phyloP scores from a whole-genome alignment of 2,797 vertebrate genomes.

The Sciurus vulgaris region DNA sequence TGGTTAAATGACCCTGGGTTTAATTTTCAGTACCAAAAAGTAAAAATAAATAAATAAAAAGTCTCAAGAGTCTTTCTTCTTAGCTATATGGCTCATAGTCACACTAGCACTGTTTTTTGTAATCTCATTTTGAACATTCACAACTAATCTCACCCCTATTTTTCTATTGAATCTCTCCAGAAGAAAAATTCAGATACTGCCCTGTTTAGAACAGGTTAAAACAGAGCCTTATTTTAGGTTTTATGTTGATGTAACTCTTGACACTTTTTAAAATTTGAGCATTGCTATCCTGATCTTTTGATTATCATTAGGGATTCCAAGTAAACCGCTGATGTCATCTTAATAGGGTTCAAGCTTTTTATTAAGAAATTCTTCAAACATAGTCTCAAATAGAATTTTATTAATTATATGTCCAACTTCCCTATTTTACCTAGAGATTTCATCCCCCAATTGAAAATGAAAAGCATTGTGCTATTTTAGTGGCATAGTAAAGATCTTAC shows the following conservation, averaged over 20 bases:
- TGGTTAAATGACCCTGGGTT: not conserved
- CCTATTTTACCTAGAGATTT: slow-evolving; percentile 19
- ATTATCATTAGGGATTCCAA: not conserved
- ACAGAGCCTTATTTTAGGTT: slow-evolving; percentile 26
- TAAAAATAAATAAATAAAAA: not conserved
- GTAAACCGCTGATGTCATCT: slow-evolving; percentile 17
- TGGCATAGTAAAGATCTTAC: slow-evolving; percentile 17
- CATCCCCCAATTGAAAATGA: not conserved
- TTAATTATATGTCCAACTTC: not conserved
- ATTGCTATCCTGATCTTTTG: not conserved
- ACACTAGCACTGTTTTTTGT: not conserved
- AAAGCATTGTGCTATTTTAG: slow-evolving; percentile 32
- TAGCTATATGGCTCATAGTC: not conserved
- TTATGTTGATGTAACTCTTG: slow-evolving; percentile 34
- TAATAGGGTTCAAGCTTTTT: slow-evolving; percentile 21
- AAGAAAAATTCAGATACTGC: slow-evolving; percentile 34
- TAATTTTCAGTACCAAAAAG: not conserved
- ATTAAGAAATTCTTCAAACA: not conserved
- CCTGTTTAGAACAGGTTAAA: slow-evolving; percentile 18
- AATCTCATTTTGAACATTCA: slow-evolving; percentile 52
- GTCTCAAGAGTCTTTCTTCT: not conserved
- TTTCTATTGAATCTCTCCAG: slow-evolving; percentile 43
- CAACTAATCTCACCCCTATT: slow-evolving; percentile 17
- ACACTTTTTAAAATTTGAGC: not conserved
- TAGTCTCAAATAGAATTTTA: slow-evolving; percentile 18